phyloP scores from a whole-genome alignment of 2,888 invertebrate species.

The Sarcophaga subvicina region DNA sequence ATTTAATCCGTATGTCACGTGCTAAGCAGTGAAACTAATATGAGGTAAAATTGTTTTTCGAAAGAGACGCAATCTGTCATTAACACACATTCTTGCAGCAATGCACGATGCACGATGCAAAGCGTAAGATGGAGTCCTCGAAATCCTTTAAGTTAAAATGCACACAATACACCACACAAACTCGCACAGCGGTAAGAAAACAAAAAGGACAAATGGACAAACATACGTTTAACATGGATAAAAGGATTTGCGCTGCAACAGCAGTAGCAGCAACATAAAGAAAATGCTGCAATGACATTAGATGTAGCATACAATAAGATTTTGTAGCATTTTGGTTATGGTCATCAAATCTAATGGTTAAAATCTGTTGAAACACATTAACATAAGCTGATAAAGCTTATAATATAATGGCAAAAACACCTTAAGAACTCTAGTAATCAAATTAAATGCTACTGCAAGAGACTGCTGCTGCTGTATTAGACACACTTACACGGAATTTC shows the following conservation, averaged over 20 bases:
- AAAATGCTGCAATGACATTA: too few relatives aligned
- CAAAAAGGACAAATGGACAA: not conserved
- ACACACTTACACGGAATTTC: not conserved
- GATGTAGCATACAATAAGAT: slow-evolving; percentile 22
- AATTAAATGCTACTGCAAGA: slow-evolving; percentile 20
- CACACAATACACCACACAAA: slow-evolving; percentile 28
- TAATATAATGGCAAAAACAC: slow-evolving; percentile 67
- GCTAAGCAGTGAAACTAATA: slow-evolving; percentile 67
- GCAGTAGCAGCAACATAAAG: not conserved
- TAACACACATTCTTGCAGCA: not conserved
- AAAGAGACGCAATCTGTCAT: not conserved
- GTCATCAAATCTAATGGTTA: slow-evolving; percentile 59
- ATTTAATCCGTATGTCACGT: slow-evolving; percentile 79
- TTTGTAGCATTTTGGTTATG: slow-evolving; percentile 1
- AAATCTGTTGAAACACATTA: slow-evolving; percentile 68
- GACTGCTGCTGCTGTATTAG: not conserved
- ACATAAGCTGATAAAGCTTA: slow-evolving; percentile 74
- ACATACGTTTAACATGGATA: not conserved
- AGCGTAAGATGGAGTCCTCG: slow-evolving; percentile 15
- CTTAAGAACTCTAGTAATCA: slow-evolving; percentile 41
- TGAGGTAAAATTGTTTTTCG: slow-evolving; percentile 16
- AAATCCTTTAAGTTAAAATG: slow-evolving; percentile 44
- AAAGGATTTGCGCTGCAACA: slow-evolving; percentile 33
- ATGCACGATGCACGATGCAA: not conserved
- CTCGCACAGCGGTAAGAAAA: not conserved